Evolutionary conservation across 2,113 vertebrate genomes (phyloP).

Genomic region (Phalacrocorax brasilianus): DNA sequence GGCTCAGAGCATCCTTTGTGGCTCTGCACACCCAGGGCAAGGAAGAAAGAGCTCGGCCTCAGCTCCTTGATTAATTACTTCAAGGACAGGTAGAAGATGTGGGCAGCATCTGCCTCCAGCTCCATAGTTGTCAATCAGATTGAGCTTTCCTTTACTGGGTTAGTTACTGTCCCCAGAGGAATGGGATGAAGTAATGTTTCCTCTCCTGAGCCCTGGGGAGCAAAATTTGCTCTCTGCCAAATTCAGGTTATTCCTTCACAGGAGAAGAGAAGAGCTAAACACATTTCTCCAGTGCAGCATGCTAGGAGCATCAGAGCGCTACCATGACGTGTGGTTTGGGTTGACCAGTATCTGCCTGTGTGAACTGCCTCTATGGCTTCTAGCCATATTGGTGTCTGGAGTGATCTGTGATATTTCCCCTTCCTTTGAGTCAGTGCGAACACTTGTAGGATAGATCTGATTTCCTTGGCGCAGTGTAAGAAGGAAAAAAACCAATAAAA

Average conservation of each 20-base stretch:
- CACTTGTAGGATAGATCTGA: neutral
- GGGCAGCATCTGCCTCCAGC: neutral
- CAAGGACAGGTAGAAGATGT: neutral
- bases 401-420: neutral
- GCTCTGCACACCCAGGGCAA: neutral
- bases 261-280: neutral
- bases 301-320: neutral
- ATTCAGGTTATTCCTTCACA: neutral
- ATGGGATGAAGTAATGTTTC: neutral
- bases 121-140: neutral
- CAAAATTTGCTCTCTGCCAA: neutral
- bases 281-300: neutral
- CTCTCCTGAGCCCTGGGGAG: neutral
- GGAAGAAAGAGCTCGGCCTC: neutral
- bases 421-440: neutral
- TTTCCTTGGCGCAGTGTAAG: neutral
- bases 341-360: neutral
- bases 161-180: neutral
- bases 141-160: neutral
- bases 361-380: fast-evolving
- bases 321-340: fast-evolving
- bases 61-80: neutral
- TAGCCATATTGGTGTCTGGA: fast-evolving
- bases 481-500: neutral
- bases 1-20: neutral